phyloP scores from a whole-genome alignment of 1,140 invertebrate genomes.

The Chrysopa pallens region DNA sequence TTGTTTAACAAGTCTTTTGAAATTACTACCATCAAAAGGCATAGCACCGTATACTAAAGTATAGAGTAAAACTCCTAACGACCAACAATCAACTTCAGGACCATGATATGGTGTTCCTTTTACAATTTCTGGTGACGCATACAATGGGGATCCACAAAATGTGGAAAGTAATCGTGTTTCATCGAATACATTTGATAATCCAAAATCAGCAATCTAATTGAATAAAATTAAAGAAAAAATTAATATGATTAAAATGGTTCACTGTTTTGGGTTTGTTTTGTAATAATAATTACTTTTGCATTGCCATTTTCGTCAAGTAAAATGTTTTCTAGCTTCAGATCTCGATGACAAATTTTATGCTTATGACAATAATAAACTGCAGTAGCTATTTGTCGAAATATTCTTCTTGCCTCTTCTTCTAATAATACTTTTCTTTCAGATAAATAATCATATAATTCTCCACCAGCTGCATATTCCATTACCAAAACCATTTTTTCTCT shows the following conservation, averaged over 20 bases:
- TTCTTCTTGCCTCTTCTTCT: constrained; percentile 83
- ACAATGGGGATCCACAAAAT: constrained; percentile 95
- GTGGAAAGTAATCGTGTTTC: constrained; percentile 75
- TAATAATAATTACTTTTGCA: constrained; percentile 55
- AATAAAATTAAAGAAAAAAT: constrained; percentile 2
- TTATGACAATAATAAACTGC: constrained; percentile 98
- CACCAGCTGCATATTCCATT: constrained; percentile 97
- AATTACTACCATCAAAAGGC: constrained; percentile 98
- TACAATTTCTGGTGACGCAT: constrained; percentile 97
- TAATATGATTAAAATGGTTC: not conserved
- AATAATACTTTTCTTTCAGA: constrained; percentile 78
- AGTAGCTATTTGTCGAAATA: constrained; percentile 95
- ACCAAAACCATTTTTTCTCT: constrained; percentile 97
- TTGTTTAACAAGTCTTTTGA: constrained; percentile 89
- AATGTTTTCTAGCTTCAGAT: constrained; percentile 98
- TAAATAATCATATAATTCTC: constrained; percentile 96
- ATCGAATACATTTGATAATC: constrained; percentile 94
- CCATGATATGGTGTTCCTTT: constrained; percentile 94
- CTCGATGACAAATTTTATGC: constrained; percentile 94
- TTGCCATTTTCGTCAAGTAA: constrained; percentile 87
- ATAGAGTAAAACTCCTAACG: constrained; percentile 90
- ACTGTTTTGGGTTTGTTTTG: no score
- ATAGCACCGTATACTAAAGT: constrained; percentile 98
- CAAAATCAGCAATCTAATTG: constrained; percentile 91
- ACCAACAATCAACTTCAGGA: constrained; percentile 94